Base-by-base conservation (phyloP, 2,888 invertebrate genomes). In the Acholoe squamosa region DNA sequence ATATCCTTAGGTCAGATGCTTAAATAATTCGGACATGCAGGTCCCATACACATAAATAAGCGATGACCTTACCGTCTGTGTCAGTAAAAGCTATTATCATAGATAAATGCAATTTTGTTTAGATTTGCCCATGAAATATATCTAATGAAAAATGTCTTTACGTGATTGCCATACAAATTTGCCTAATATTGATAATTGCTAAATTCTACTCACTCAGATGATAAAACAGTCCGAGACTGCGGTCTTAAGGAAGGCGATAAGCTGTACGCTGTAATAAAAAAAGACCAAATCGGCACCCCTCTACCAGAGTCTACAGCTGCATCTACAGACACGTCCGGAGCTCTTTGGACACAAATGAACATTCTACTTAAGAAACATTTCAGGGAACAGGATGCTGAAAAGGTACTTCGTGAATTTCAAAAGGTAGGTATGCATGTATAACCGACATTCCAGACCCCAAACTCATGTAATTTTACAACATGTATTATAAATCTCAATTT, bases 201-300 rank as follows among this genome's bases (percentile, higher is more conserved):
- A n/a, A n/a, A n/a, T n/a, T n/a, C n/a, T 54, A 0, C 52, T 52
- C 54, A 12, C 5, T 86, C 43, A 86, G 86, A 86, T 52, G 86
- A 86, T 19, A 86, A 86, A 54, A 86, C 54, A 25, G 86, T 86
- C 16, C 86, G 56, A n/a, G 86, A 86, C 12, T 86, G 86, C 54
- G 86, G 86, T 19, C 86, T 86, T 7, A 52, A 86, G 28, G 56
- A 86, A 19, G 86, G 86, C 16, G 86, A 86, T n/a, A 86, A 86
- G 54, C 25, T 86, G 25, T 86, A 86, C 54, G 86, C 86, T 54
- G 86, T 86, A 5, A 86, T 86, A 7, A 86, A 86, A 22, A 86
- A 86, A 22, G 86, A 86, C 54, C 54, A 54, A 28, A 0, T 86
- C 12, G 54, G 86, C 0, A 86, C 86, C 0, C 86, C 86, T 16